Evolutionary conservation across 2,113 vertebrate genomes (phyloP).

Genomic region (Psettodes erumei): DNA sequence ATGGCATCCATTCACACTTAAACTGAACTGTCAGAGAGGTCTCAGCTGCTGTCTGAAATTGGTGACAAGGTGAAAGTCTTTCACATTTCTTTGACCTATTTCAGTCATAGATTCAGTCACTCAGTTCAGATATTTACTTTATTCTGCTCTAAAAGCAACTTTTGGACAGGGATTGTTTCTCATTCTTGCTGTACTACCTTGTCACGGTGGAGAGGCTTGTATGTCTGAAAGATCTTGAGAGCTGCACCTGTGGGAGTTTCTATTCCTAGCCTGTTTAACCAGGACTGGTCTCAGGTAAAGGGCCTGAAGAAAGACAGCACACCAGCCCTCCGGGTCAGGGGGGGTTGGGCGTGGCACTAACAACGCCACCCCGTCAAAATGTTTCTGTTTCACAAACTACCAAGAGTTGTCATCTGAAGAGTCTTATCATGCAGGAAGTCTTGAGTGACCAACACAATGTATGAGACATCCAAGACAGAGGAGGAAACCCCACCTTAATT

Average conservation of each 20-base stretch:
- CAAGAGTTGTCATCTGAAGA: neutral
- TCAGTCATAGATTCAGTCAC: neutral
- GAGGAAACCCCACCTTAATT: too few species aligned
- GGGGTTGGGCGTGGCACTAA: neutral
- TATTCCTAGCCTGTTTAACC: neutral
- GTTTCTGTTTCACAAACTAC: neutral
- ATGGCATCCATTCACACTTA: neutral
- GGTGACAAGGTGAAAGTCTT: neutral
- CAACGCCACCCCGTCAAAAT: neutral
- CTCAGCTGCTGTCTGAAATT: conserved; percentile 41
- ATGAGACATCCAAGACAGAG: too few species aligned
- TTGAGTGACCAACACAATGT: neutral
- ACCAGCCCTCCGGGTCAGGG: neutral
- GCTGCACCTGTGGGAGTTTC: neutral
- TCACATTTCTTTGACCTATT: conserved; percentile 10
- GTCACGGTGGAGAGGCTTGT: neutral
- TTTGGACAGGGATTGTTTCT: neutral
- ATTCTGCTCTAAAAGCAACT: neutral
- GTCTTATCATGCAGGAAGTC: neutral
- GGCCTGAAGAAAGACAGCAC: neutral
- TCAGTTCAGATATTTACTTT: neutral
- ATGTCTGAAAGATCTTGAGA: neutral
- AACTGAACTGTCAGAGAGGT: conserved; percentile 8
- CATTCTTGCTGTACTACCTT: neutral
- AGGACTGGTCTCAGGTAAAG: neutral